A percentile compares a stretch with the other conserved stretches of the same genome.
Evolutionary conservation across 2,888 invertebrate species (phyloP).

Genomic region (Strigamia maritima): DNA sequence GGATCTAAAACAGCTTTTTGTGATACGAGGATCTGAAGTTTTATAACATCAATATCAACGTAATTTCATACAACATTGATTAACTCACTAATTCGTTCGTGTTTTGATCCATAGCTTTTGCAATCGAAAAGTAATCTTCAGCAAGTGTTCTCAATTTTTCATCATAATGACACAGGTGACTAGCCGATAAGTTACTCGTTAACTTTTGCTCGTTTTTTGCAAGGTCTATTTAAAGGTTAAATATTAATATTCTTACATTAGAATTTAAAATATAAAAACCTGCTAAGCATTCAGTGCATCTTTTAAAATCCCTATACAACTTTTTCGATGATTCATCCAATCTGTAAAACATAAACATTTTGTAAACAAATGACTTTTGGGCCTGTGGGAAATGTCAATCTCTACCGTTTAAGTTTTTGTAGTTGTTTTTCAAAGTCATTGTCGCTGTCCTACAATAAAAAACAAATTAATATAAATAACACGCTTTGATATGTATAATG

Average conservation of each 20-base stretch:
- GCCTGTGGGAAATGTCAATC: not conserved
- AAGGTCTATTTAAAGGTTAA: constrained; percentile 26
- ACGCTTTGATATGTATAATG: not conserved
- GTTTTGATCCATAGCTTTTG: constrained; percentile 49
- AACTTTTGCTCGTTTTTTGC: constrained; percentile 51
- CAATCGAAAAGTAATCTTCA: constrained; percentile 56
- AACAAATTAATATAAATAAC: not conserved
- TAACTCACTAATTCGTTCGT: constrained; percentile 45
- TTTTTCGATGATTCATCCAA: constrained; percentile 45
- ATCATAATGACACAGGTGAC: constrained; percentile 52
- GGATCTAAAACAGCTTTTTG: constrained; percentile 54
- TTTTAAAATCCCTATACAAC: constrained; percentile 54
- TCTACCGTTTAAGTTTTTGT: not conserved
- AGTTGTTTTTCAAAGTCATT: not conserved
- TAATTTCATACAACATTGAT: not conserved
- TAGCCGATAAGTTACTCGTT: constrained; percentile 52
- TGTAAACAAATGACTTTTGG: not conserved
- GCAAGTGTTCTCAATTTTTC: constrained; percentile 53
- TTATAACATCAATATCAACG: not conserved
- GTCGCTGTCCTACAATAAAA: not conserved
- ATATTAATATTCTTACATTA: not conserved
- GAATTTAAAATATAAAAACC: constrained; percentile 46
- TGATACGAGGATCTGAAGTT: constrained; percentile 45
- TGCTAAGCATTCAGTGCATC: constrained; percentile 50
- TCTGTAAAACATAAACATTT: constrained; percentile 15